A percentile compares a stretch with the other conserved stretches of the same genome.
Conservation (phyloP, 2,888 invertebrate species). For the Rhingia rostrata region DNA sequence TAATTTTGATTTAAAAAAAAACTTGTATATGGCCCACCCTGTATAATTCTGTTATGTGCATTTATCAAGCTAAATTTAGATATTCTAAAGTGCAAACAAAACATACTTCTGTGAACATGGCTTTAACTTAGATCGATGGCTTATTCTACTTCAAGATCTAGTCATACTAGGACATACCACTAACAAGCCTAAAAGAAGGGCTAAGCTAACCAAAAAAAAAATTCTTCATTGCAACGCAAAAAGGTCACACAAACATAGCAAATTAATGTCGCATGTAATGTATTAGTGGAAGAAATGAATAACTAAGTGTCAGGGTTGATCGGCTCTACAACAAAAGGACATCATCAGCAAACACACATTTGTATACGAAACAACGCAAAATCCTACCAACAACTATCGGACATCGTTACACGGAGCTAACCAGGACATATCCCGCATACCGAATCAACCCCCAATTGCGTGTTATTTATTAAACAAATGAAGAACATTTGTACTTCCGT, state of each 20-base stretch:
- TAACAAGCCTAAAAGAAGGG: conserved; percentile 2
- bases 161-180: too few species aligned
- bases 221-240: conserved; percentile 23
- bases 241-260: conserved; percentile 39
- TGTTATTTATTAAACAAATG: conserved; percentile 71
- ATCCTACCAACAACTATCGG: conserved; percentile 5
- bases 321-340: conserved; percentile 49
- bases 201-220: conserved; percentile 21
- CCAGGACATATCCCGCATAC: neutral
- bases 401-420: neutral
- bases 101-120: too few species aligned
- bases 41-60: too few species aligned
- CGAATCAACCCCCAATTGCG: conserved; percentile 65
- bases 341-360: conserved; percentile 16
- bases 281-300: conserved; percentile 47
- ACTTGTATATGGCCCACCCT: too few species aligned
- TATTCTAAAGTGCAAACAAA: too few species aligned
- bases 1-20: too few species aligned
- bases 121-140: too few species aligned
- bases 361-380: conserved; percentile 1
- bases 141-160: too few species aligned
- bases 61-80: too few species aligned
- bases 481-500: conserved; percentile 70
- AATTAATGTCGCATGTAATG: conserved; percentile 44
- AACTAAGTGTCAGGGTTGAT: conserved; percentile 64